Evolutionary conservation across 2,113 vertebrate species (phyloP).

Genomic region (Orycteropus afer): DNA sequence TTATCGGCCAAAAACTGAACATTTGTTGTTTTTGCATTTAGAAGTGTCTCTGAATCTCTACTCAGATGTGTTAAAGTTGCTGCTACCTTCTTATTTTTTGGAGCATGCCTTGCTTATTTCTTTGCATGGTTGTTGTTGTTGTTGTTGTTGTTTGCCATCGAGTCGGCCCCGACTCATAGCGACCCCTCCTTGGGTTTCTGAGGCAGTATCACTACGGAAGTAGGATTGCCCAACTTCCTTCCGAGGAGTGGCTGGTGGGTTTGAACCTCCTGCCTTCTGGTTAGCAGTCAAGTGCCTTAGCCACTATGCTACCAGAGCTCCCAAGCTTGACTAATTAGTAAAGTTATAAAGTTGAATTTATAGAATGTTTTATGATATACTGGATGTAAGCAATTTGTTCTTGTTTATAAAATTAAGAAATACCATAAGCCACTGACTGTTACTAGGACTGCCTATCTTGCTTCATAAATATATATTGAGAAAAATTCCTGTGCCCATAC

Average conservation of each 20-base stretch:
- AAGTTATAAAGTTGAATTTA: not conserved
- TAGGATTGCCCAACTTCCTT: too few relatives aligned
- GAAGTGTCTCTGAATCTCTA: constrained; percentile 35
- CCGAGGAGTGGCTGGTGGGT: too few relatives aligned
- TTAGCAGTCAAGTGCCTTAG: too few relatives aligned
- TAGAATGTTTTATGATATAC: not conserved
- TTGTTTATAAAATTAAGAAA: constrained; percentile 13
- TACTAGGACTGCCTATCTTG: not conserved
- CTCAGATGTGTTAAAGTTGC: constrained; percentile 61
- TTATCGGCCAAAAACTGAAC: constrained; percentile 33
- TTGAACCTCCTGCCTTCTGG: too few relatives aligned
- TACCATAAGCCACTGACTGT: not conserved
- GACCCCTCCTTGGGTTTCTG: too few relatives aligned
- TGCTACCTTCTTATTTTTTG: constrained; percentile 69
- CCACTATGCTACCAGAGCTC: too few relatives aligned
- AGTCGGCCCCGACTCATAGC: too few relatives aligned
- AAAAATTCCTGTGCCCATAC: not conserved
- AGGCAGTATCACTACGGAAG: too few relatives aligned
- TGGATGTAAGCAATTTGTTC: not conserved
- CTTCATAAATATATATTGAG: not conserved
- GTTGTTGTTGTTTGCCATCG: too few relatives aligned
- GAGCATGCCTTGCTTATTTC: constrained; percentile 59
- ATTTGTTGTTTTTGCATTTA: constrained; percentile 63
- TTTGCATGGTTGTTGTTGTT: too few relatives aligned
- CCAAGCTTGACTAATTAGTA: constrained; percentile 9